Evolutionary conservation across 2,113 vertebrate species (phyloP), one percentile per base, ranked within the genome.

Genomic region (Panthera tigris): DNA sequence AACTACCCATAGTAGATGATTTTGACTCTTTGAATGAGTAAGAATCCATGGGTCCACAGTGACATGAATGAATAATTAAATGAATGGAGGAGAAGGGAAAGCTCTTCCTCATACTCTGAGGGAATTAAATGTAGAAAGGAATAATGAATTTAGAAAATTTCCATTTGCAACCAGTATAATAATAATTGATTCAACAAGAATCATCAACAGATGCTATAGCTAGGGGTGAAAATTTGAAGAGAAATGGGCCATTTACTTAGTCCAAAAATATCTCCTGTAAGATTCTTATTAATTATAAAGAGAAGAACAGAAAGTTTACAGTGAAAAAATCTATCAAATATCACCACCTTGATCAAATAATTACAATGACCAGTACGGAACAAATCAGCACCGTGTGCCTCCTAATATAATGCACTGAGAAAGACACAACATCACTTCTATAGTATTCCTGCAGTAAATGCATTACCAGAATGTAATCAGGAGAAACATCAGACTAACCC

Each of bases 71-170:
- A 89, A 84, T 76, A 74, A 81, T 48, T 86, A 45, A 45, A 68
- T 55, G 66, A 97, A 52, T n/a, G 15, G 18, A 57, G 7, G 31
- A 29, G 1, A 96, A 89, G n/a, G 19, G 33, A 71, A 93, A 94
- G 25, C 33, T 33, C 48, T 90, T 96, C 9, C 63, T 92, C 88
- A 74, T 41, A 57, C 48, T 48, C 14, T 10, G 7, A 92, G 92
- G 71, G 14, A 92, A 76, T 81, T 68, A 95, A 68, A 36, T 41
- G 4, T 61, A 76, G 68, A 68, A 68, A 90, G 19, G 21, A 63
- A 95, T 39, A 52, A 45, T 86, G 48, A 52, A 89, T 73, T 89
- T 81, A 93, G 57, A 92, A 93, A 88, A 82, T 94, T n/a, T 84
- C 15, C 21, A 81, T 91, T 91, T 80, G 33, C 73, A 63, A 69